Percentiles rank a stretch among this genome's conserved stretches.
Evolutionary conservation across 2,797 vertebrate species (phyloP).

Genomic region (Anguilla pacifica): DNA sequence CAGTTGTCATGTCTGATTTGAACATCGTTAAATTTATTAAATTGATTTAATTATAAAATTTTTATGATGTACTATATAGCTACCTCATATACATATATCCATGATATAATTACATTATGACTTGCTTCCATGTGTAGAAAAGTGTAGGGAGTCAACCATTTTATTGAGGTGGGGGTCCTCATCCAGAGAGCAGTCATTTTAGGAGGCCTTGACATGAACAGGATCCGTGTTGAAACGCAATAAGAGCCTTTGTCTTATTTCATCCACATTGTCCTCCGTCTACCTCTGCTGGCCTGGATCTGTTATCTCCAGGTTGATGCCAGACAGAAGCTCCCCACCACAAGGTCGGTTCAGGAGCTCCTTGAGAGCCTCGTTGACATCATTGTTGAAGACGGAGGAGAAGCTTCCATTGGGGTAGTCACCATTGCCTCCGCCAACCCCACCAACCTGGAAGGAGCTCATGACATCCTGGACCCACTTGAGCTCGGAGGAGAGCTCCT

Average conservation of each 20-base stretch:
- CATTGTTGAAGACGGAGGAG: constrained; percentile 61
- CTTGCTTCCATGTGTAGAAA: not conserved
- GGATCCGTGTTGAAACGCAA: not conserved
- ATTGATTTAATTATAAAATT: not conserved
- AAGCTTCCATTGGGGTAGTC: constrained; percentile 50
- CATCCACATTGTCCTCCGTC: constrained; percentile 7
- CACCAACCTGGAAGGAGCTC: constrained; percentile 68
- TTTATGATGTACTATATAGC: not conserved
- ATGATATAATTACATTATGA: too few relatives aligned
- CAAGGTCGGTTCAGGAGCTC: constrained; percentile 73
- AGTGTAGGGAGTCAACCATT: not conserved
- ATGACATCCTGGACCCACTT: constrained; percentile 80
- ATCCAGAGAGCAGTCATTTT: not conserved
- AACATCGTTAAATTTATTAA: too few relatives aligned
- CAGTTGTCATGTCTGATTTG: too few relatives aligned
- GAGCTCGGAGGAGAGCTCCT: constrained; percentile 80
- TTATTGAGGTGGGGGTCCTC: constrained; percentile 3
- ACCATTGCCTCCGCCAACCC: constrained; percentile 27
- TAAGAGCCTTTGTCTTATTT: constrained; percentile 8
- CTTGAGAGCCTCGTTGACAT: constrained; percentile 71
- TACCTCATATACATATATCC: too few relatives aligned
- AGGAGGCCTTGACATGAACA: not conserved
- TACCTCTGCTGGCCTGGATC: constrained; percentile 62
- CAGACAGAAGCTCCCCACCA: constrained; percentile 67
- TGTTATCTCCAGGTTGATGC: constrained; percentile 62